A percentile compares a stretch with the other conserved stretches of the same genome.
phyloP scores from a whole-genome alignment of 2,797 vertebrate genomes.

The Miichthys miiuy region DNA sequence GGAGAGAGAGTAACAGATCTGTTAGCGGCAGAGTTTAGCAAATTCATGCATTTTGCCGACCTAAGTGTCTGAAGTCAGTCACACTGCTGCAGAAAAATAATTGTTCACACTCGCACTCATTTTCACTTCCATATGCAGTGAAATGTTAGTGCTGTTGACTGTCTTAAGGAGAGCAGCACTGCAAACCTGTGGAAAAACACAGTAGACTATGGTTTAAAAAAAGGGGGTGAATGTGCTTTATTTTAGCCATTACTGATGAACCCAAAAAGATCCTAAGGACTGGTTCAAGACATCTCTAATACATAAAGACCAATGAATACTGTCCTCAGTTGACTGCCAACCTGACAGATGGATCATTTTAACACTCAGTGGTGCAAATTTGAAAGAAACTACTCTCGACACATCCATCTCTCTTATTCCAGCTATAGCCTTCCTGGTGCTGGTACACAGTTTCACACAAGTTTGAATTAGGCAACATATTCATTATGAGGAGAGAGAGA shows the following conservation, averaged over 20 bases:
- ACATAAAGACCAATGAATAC: conserved; percentile 1
- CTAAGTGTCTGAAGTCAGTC: neutral
- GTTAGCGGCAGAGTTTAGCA: neutral
- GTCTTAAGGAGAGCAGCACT: neutral
- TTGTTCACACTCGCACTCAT: conserved; percentile 1
- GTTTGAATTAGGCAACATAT: neutral
- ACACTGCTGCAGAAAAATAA: neutral
- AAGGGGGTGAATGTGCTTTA: neutral
- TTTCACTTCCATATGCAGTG: neutral
- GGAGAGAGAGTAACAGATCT: neutral
- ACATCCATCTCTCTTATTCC: conserved; percentile 18
- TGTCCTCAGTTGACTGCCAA: conserved; percentile 37
- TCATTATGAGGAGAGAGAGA: neutral
- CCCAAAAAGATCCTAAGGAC: neutral
- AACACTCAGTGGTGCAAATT: conserved; percentile 30
- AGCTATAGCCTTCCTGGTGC: conserved; percentile 5
- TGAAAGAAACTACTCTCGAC: conserved; percentile 28
- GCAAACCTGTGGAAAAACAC: neutral
- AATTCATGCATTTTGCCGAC: neutral
- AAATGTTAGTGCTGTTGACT: neutral
- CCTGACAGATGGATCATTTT: conserved; percentile 53
- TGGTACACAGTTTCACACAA: neutral
- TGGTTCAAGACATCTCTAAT: neutral
- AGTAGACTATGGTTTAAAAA: neutral
- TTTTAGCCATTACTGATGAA: neutral